Conservation (phyloP, 2,888 invertebrate species). For the Spodoptera exigua region DNA sequence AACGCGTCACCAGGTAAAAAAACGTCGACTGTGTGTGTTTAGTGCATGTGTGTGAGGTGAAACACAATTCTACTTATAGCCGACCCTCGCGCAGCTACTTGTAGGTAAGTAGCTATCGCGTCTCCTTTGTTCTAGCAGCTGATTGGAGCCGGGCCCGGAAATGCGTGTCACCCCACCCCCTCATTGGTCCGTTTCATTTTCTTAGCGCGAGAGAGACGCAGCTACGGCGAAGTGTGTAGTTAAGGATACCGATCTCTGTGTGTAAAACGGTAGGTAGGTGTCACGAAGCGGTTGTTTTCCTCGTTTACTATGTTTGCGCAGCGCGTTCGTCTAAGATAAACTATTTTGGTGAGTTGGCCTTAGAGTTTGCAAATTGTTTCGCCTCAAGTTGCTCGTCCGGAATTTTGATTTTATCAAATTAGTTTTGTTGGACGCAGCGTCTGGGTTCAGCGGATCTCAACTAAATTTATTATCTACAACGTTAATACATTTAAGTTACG, state of each 20-base stretch:
- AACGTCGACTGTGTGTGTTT: constrained; percentile 71
- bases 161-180: constrained; percentile 89
- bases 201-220: constrained; percentile 88
- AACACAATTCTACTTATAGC: constrained; percentile 74
- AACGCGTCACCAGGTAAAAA: constrained; percentile 82
- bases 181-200: constrained; percentile 89
- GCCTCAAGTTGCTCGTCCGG: constrained; percentile 67
- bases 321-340: constrained; percentile 80
- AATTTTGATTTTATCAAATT: constrained; percentile 78
- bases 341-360: constrained; percentile 79
- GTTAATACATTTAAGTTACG: not conserved
- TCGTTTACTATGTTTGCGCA: constrained; percentile 77
- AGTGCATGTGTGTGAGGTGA: constrained; percentile 77
- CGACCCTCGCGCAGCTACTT: constrained; percentile 84
- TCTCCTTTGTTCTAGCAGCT: constrained; percentile 90
- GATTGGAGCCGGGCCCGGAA: constrained; percentile 89
- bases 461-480: constrained; percentile 6
- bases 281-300: constrained; percentile 79
- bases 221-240: constrained; percentile 84
- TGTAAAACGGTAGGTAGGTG: constrained; percentile 84
- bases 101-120: constrained; percentile 88
- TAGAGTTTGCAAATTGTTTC: constrained; percentile 82
- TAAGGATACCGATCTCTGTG: constrained; percentile 85
- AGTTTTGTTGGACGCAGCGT: constrained; percentile 59
- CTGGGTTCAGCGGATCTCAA: constrained; percentile 23